phyloP scores from a whole-genome alignment of 1,140 invertebrate species.

The Drosophila kanapiae region DNA sequence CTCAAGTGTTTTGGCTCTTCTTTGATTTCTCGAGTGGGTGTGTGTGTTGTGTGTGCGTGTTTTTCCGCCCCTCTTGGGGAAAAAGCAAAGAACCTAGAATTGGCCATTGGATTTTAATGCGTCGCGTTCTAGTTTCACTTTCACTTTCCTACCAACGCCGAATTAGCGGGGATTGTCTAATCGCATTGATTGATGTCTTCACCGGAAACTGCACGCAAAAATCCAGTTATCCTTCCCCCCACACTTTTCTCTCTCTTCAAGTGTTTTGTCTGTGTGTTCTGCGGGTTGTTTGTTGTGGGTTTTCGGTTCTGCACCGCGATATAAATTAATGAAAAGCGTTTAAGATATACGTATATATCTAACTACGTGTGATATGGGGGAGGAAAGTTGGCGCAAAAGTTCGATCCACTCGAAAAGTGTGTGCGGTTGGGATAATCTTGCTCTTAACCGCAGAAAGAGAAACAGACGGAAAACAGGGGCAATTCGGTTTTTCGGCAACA shows the following conservation, averaged over 20 bases:
- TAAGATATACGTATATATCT: conserved; percentile 22
- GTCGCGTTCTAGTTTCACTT: conserved; percentile 54
- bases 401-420: conserved; percentile 10
- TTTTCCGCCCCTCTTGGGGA: conserved; percentile 3
- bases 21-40: conserved; percentile 73
- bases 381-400: conserved; percentile 28
- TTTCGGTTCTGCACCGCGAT: conserved; percentile 32
- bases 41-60: not conserved
- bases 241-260: not conserved
- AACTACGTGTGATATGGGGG: not conserved
- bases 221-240: conserved; percentile 35
- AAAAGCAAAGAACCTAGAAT: conserved; percentile 38
- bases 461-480: conserved; percentile 43
- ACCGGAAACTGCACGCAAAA: conserved; percentile 53
- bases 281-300: conserved; percentile 46
- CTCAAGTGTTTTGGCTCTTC: conserved; percentile 58
- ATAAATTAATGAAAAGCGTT: conserved; percentile 76
- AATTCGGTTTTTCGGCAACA: conserved; percentile 50
- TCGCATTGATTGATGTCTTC: conserved; percentile 55
- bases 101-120: conserved; percentile 69
- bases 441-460: conserved; percentile 49
- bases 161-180: conserved; percentile 33
- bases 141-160: conserved; percentile 3
- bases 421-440: conserved; percentile 45
- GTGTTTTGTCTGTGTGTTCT: conserved; percentile 4